Evolutionary conservation across 1,140 invertebrate genomes (phyloP).

Genomic region (Papilio helenus): DNA sequence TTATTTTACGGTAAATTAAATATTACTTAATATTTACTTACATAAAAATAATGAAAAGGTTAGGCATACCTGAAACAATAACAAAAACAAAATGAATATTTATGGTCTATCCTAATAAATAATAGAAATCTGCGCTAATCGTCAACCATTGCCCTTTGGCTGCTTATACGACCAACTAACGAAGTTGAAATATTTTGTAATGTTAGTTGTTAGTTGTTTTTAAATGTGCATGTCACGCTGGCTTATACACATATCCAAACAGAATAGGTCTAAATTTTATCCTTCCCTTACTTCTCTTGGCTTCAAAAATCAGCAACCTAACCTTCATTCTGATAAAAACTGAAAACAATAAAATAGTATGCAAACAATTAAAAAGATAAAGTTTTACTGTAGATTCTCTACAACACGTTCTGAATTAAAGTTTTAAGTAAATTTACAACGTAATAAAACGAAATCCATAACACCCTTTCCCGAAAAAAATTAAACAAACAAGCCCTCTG

Average conservation of each 20-base stretch:
- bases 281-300: not conserved
- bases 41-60: not conserved
- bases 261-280: no score
- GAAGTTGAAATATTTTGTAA: no score
- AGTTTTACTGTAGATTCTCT: not conserved
- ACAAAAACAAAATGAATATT: not conserved
- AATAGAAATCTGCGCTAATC: not conserved
- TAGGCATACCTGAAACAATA: constrained; percentile 23
- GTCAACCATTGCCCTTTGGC: not conserved
- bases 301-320: not conserved
- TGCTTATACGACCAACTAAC: no score
- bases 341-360: not conserved
- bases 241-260: no score
- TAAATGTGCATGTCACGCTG: no score
- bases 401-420: constrained; percentile 9
- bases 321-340: not conserved
- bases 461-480: constrained; percentile 20
- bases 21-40: not conserved
- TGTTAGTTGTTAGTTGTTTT: no score
- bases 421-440: constrained; percentile 1
- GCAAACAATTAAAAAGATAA: not conserved
- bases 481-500: not conserved
- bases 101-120: not conserved
- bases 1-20: not conserved
- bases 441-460: constrained; percentile 16